Base-by-base conservation (phyloP, 2,888 invertebrate genomes). In the Dinocampus coccinellae region DNA sequence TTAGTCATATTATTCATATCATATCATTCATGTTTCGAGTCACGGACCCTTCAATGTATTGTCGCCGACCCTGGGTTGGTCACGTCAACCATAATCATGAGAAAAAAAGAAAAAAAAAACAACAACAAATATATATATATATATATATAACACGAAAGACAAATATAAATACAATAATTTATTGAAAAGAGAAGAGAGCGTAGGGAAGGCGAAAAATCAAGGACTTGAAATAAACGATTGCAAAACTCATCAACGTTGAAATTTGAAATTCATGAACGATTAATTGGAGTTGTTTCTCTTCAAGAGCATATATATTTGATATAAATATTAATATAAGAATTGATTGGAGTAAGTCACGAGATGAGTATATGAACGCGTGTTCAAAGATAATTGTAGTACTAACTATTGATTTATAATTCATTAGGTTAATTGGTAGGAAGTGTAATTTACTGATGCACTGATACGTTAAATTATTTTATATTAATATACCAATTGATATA, bases 41-140 rank as follows among this genome's bases (percentile, higher is more conserved):
- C 84, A 83, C 81, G 84, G 80, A 83, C 80, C 78, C 78, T 73
- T 77, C 71, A 79, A 77, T 75, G 47, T 77, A n/a, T n/a, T 75
- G 76, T 80, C 76, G 67, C 70, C 72, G 74, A 69, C 63, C 63
- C 67, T 70, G 63, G 42, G 47, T 20, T 67, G 62, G 39, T 34
- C 57, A 57, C 66, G 52, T 57, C 68, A 72, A 67, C 75, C 63
- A 64, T 36, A 65, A 29, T 6, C 42, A 20, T 42, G 13, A 67
- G 29, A 57, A 39, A 58, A n/a, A 13, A 60, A 16, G 2, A 62
- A 47, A 20, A 42, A 34, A 24, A 64, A 47, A 20, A 24, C 10
- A n/a, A 29, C 29, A 29, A 33, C 34, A 24, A 47, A 61, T 11
- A 58, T 62, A 39, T 53, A 64, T 53, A 57, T n/a, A 22, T 29